phyloP scores from a whole-genome alignment of 2,113 vertebrate species.

The Salvelinus namaycush region DNA sequence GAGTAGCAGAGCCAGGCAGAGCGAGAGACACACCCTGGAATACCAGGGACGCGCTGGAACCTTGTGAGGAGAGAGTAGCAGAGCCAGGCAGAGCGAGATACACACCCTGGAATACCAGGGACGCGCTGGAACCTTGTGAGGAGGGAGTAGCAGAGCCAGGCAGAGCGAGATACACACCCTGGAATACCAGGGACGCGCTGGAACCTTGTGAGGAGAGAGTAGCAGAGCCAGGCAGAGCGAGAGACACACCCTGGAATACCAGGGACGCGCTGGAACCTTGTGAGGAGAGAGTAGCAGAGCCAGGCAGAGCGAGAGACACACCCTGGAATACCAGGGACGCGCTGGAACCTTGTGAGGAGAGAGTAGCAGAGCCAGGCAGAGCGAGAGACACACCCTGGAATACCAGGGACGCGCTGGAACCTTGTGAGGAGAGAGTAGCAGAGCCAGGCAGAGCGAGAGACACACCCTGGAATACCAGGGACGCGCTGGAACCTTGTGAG shows the following conservation, averaged over 20 bases:
- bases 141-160: not conserved
- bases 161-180: constrained; percentile 25
- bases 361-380: not conserved
- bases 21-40: constrained; percentile 28
- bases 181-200: constrained; percentile 10
- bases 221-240: not conserved
- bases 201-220: not conserved
- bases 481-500: constrained; percentile 2
- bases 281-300: not conserved
- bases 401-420: constrained; percentile 7
- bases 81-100: constrained; percentile 10
- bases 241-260: constrained; percentile 31
- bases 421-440: not conserved
- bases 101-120: constrained; percentile 26
- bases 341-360: not conserved
- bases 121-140: constrained; percentile 1
- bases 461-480: constrained; percentile 26
- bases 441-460: constrained; percentile 3
- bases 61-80: not conserved
- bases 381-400: constrained; percentile 32
- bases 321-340: constrained; percentile 20
- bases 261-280: constrained; percentile 4
- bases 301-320: constrained; percentile 18
- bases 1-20: too few species aligned
- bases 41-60: constrained; percentile 7